A percentile compares a stretch with the other conserved stretches of the same genome.
Evolutionary conservation across 2,797 vertebrate genomes (phyloP).

Genomic region (Taeniopygia guttata): DNA sequence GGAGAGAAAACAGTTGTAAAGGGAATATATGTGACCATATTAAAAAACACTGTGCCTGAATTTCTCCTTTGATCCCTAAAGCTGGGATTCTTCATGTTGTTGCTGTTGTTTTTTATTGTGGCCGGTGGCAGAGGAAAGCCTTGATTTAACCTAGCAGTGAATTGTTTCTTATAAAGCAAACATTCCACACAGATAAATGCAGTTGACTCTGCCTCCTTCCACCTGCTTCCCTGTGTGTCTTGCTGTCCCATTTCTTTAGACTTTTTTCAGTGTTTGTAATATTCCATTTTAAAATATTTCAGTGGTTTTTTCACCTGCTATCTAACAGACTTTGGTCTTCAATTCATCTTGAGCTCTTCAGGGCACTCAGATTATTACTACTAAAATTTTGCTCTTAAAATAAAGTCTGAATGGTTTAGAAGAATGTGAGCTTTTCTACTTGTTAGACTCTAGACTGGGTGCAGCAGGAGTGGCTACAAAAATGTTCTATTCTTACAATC

Average conservation of each 20-base stretch:
- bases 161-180: neutral
- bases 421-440: neutral
- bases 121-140: neutral
- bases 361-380: neutral
- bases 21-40: neutral
- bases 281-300: neutral
- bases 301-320: neutral
- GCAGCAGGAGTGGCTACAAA: neutral
- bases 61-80: neutral
- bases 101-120: neutral
- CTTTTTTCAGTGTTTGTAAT: conserved; percentile 3
- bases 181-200: neutral
- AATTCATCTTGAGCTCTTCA: neutral
- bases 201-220: neutral
- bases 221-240: neutral
- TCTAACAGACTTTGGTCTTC: neutral
- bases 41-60: neutral
- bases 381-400: neutral
- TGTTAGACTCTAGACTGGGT: neutral
- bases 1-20: neutral
- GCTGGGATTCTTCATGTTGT: neutral
- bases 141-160: neutral
- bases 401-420: neutral
- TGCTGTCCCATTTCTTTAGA: conserved; percentile 4
- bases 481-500: neutral